Evolutionary conservation across 1,140 invertebrate species (phyloP).

Genomic region (Drosophila micromelanica): DNA sequence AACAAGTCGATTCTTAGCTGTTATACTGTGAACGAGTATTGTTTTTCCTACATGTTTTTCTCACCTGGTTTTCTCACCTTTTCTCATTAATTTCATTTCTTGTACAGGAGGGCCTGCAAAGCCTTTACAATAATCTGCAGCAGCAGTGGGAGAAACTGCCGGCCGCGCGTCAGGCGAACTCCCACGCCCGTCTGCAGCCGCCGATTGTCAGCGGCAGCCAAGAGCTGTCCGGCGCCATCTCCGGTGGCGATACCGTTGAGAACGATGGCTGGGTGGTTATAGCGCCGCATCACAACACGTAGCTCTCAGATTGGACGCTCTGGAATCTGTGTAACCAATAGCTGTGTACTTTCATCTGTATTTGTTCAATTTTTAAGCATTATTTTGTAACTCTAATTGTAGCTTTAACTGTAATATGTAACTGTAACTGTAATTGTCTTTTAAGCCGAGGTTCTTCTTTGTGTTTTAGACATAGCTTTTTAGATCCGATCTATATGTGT

Average conservation of each 20-base stretch:
- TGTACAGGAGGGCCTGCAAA: constrained; percentile 62
- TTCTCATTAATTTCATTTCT: not conserved
- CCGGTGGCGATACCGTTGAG: constrained; percentile 40
- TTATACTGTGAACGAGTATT: no score
- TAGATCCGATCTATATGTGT: constrained; percentile 12
- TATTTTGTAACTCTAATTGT: constrained; percentile 13
- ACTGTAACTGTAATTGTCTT: constrained; percentile 2
- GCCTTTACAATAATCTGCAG: constrained; percentile 72
- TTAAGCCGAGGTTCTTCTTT: constrained; percentile 26
- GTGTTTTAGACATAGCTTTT: constrained; percentile 2
- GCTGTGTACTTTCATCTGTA: constrained; percentile 40
- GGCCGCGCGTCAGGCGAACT: constrained; percentile 41
- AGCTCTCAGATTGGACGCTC: constrained; percentile 7
- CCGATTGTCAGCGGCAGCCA: constrained; percentile 11
- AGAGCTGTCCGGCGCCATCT: not conserved
- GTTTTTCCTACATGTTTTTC: no score
- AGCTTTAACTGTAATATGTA: constrained; percentile 1
- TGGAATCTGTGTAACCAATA: constrained; percentile 32
- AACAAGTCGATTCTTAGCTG: no score
- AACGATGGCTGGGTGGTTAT: constrained; percentile 70
- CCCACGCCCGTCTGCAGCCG: constrained; percentile 11
- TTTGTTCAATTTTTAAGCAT: constrained; percentile 18
- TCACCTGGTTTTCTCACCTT: not conserved
- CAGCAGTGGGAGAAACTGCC: constrained; percentile 67
- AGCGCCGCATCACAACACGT: constrained; percentile 54